Percentiles rank a stretch among this genome's conserved stretches.
These are phyloP conservation scores for Himalopsyche kuldschensis DNA, from an alignment of 2,888 invertebrate species.

Conservation along the genomic window DNA sequence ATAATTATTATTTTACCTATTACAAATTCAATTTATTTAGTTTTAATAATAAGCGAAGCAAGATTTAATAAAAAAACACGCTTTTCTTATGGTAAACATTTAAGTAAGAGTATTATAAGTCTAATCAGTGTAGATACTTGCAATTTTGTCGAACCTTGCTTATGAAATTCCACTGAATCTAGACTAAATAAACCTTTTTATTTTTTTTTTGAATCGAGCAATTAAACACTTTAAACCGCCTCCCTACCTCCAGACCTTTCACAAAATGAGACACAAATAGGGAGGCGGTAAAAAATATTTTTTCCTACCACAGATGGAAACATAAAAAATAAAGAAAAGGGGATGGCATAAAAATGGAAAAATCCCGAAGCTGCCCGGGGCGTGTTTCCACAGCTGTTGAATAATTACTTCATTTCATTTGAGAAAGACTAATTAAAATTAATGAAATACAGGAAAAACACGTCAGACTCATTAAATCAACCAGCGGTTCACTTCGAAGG, in stretches of 20 bases:
- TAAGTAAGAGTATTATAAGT: no score
- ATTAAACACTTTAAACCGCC: not conserved
- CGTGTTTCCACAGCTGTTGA: conserved; percentile 35
- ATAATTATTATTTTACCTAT: no score
- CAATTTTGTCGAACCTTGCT: not conserved
- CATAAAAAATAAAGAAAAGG: not conserved
- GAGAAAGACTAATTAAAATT: conserved; percentile 36
- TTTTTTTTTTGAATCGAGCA: not conserved
- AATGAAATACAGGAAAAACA: conserved; percentile 38
- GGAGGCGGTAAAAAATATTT: not conserved
- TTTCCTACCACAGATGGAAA: not conserved
- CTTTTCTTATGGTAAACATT: no score
- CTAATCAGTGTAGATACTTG: not conserved
- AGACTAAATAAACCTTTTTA: not conserved
- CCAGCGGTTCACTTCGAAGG: not conserved
- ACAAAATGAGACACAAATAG: not conserved
- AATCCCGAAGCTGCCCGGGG: conserved; percentile 11
- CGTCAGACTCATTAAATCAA: conserved; percentile 36
- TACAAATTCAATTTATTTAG: no score
- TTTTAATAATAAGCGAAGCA: no score
- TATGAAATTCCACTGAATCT: not conserved
- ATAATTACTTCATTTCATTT: conserved; percentile 36
- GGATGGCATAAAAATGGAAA: not conserved
- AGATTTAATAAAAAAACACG: no score
- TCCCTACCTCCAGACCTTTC: not conserved